Evolutionary conservation across 2,113 vertebrate species (phyloP).

Genomic region (Chiloscyllium plagiosum): DNA sequence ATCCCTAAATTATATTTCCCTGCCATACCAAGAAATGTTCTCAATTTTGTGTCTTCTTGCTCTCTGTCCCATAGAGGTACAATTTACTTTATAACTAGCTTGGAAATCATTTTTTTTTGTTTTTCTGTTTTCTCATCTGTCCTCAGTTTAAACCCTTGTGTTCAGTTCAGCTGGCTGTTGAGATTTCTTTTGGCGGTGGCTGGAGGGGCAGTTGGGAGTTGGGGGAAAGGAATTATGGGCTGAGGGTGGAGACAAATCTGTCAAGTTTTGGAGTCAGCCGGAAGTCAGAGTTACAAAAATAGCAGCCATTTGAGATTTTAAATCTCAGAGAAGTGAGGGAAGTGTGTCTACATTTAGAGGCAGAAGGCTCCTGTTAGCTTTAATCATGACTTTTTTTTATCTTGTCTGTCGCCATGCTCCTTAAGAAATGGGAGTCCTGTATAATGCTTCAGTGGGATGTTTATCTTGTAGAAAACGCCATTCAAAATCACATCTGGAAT

Average conservation of each 20-base stretch:
- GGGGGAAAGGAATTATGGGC: background rate
- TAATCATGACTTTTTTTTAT: background rate
- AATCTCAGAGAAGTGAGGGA: background rate
- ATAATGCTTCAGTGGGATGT: background rate
- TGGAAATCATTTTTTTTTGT: background rate
- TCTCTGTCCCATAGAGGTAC: background rate
- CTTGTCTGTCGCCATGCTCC: background rate
- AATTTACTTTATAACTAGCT: background rate
- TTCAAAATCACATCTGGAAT: slow-evolving; percentile 30
- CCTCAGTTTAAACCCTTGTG: background rate
- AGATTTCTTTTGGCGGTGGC: background rate
- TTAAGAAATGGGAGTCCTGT: background rate
- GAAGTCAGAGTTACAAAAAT: background rate
- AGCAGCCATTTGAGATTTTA: background rate
- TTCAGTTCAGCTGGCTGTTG: background rate
- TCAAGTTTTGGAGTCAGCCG: background rate
- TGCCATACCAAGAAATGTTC: background rate
- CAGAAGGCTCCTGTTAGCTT: background rate
- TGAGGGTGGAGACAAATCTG: background rate
- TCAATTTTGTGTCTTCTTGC: background rate
- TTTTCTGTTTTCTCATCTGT: background rate
- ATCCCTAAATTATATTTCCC: background rate
- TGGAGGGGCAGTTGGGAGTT: background rate
- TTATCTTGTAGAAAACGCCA: background rate
- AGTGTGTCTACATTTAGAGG: background rate